Percentiles rank a stretch among this genome's conserved stretches.
phyloP scores from a whole-genome alignment of 1,140 invertebrate genomes.

The Lineus longissimus region DNA sequence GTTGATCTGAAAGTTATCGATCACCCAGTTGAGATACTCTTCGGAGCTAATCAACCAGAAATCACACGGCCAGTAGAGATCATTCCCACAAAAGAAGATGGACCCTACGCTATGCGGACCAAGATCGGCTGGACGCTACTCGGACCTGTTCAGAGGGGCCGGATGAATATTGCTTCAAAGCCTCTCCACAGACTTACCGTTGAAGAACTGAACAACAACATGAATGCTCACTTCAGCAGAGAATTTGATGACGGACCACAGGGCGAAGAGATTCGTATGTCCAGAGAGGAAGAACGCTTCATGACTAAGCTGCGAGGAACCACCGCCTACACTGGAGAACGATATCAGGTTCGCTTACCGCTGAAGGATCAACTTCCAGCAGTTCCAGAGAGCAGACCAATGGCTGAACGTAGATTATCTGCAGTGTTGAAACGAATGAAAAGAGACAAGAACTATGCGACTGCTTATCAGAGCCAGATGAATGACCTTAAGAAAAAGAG shows the following conservation, averaged over 20 bases:
- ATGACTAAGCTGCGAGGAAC: neutral
- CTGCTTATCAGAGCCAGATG: neutral
- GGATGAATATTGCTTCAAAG: neutral
- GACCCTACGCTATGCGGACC: slow-evolving; percentile 5
- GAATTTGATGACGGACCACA: slow-evolving; percentile 5
- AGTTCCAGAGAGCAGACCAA: neutral
- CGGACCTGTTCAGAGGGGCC: slow-evolving; percentile 3
- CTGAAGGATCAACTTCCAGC: neutral
- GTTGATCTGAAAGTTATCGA: slow-evolving; percentile 4
- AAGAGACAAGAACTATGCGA: neutral
- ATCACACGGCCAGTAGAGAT: neutral
- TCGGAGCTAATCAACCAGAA: neutral
- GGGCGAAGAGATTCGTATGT: slow-evolving; percentile 1
- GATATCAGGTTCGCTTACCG: neutral
- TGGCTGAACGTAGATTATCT: neutral
- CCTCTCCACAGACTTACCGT: neutral
- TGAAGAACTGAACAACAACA: neutral
- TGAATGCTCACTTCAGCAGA: neutral
- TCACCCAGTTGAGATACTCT: neutral
- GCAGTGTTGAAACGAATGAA: neutral
- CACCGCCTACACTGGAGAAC: neutral
- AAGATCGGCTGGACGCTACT: neutral
- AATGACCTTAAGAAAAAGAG: neutral
- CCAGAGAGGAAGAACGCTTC: neutral
- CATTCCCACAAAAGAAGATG: slow-evolving; percentile 1